Evolutionary conservation across 2,113 vertebrate species (phyloP).

Genomic region (Mesitornis unicolor): DNA sequence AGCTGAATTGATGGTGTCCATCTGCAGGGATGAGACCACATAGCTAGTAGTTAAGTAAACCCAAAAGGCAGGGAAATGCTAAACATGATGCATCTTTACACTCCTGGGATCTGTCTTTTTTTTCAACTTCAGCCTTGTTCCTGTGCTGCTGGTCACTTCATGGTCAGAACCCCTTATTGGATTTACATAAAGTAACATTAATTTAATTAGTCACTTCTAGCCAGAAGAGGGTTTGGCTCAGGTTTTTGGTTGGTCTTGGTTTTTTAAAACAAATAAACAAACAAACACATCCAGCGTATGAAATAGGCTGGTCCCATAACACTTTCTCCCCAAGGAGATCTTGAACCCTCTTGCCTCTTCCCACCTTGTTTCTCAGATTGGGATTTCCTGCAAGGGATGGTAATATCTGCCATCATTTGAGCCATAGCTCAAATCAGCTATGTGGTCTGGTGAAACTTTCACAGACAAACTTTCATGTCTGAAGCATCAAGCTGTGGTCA

Average conservation of each 20-base stretch:
- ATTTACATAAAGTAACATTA: neutral
- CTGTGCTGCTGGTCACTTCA: neutral
- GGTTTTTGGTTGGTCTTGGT: no score
- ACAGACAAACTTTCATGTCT: neutral
- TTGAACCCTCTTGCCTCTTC: neutral
- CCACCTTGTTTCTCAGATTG: neutral
- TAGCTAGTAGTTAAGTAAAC: neutral
- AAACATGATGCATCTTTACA: accelerated
- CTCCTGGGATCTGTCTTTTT: neutral
- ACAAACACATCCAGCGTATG: no score
- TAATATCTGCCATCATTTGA: neutral
- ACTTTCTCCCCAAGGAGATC: neutral
- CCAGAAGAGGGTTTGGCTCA: neutral
- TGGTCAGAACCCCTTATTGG: neutral
- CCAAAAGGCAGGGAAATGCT: neutral
- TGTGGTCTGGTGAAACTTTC: neutral
- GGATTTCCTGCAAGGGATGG: neutral
- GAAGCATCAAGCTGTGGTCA: neutral
- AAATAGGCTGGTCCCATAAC: neutral
- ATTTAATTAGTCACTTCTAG: neutral
- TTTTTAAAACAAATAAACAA: neutral
- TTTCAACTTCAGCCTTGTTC: neutral
- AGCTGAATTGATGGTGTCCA: neutral
- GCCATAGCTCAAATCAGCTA: neutral
- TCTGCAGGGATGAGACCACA: neutral